A percentile compares a stretch with the other conserved stretches of the same genome.
Conservation (phyloP, 1,140 invertebrate genomes). For the Chrysomallon squamiferum region DNA sequence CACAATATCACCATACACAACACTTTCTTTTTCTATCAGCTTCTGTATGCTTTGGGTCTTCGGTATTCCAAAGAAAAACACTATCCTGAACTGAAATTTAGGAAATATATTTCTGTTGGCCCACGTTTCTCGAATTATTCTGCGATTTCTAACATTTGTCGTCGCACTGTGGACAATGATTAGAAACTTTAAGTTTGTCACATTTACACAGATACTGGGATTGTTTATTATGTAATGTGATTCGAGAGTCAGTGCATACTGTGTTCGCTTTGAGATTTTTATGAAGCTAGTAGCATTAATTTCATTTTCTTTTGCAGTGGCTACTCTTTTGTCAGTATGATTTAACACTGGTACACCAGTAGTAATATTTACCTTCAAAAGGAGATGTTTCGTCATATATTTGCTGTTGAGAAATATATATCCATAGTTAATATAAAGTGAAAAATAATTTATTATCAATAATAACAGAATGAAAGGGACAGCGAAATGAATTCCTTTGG, state of each 20-base stretch:
- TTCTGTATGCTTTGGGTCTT: slow-evolving; percentile 40
- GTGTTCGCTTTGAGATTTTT: not conserved
- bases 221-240: slow-evolving; percentile 25
- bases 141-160: slow-evolving; percentile 27
- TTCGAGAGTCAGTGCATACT: slow-evolving; percentile 1
- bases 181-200: slow-evolving; percentile 25
- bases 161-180: slow-evolving; percentile 45
- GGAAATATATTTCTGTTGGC: slow-evolving; percentile 27
- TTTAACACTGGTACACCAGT: not conserved
- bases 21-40: slow-evolving; percentile 18
- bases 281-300: too few relatives aligned
- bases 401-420: too few relatives aligned
- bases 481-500: too few relatives aligned
- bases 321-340: not conserved
- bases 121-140: slow-evolving; percentile 54
- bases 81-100: slow-evolving; percentile 32
- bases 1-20: too few relatives aligned
- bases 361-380: too few relatives aligned
- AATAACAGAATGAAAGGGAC: too few relatives aligned
- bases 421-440: too few relatives aligned
- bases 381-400: too few relatives aligned
- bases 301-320: too few relatives aligned
- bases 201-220: slow-evolving; percentile 19
- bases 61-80: slow-evolving; percentile 76
- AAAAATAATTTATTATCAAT: too few relatives aligned